These are phyloP conservation scores for Rynchops niger DNA, from an alignment of 2,113 vertebrate genomes.

Conservation along the genomic window DNA sequence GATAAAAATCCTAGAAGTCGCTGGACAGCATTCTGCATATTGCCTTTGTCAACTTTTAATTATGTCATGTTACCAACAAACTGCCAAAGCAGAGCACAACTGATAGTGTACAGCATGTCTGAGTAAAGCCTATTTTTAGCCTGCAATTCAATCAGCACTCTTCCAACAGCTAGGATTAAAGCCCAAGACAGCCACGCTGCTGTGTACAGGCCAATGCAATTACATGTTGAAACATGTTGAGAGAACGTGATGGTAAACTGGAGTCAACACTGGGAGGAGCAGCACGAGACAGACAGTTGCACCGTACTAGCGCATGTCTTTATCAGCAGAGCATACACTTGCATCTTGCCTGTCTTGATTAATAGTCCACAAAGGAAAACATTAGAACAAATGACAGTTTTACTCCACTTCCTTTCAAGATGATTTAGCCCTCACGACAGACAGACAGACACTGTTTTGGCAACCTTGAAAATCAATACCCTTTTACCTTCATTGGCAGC, in stretches of 20 bases:
- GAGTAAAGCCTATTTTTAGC: conserved; percentile 41
- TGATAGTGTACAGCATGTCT: not conserved
- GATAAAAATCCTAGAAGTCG: not conserved
- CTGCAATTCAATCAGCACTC: conserved; percentile 2
- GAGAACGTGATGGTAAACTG: not conserved
- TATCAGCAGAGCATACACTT: fast-evolving
- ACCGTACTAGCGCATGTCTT: fast-evolving
- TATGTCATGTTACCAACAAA: conserved; percentile 27
- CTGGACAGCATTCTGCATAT: not conserved
- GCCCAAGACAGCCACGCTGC: not conserved
- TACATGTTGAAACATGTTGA: not conserved
- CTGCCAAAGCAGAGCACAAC: not conserved
- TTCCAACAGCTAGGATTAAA: conserved; percentile 28
- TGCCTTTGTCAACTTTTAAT: conserved; percentile 5
- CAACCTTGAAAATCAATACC: not conserved
- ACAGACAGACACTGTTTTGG: not conserved
- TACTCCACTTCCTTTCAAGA: not conserved
- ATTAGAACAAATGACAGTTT: not conserved
- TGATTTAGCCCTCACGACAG: not conserved
- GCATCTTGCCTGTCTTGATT: fast-evolving
- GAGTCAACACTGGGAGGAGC: not conserved
- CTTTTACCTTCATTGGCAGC: not conserved
- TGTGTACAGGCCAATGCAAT: not conserved
- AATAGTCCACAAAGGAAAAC: not conserved
- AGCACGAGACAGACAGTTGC: not conserved